Base-by-base conservation (phyloP, 2,888 invertebrate genomes). In the Dione vanillae region DNA sequence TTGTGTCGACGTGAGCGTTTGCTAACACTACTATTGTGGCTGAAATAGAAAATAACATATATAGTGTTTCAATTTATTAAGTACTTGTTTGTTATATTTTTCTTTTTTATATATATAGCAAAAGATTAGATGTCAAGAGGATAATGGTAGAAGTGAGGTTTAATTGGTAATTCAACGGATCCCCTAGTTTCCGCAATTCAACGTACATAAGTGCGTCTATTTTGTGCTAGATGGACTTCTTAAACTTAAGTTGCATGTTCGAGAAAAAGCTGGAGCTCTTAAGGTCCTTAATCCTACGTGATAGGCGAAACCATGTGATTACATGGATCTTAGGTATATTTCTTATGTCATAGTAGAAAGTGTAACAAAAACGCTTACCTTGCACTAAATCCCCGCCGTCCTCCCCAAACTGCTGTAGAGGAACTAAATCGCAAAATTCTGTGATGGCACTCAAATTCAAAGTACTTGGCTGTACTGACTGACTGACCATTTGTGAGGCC, bases 381-480 rank as follows among this genome's bases (percentile, higher is more conserved):
- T 97, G 96, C 62, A 95, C 91, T 80, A 95, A 93, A 79, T 95
- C 95, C 54, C 94, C 94, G 67, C 94, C 94, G 0, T 94, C 93
- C 71, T 94, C 94, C 71, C 94, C 95, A 77, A 96, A 94, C 82
- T 96, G 95, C 78, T 95, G 95, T 73, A 94, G 90, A 27, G 97
- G 96, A 66, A 97, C 95, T 78, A 96, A 86, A 83, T 97, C 97
- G 81, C 96, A 96, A 87, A 97, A 97, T 91, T 97, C 97, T 9
- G 96, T 96, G 43, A 97, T 94, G 9, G 97, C 96, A 77, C 95
- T 94, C 74, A 97, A 88, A 78, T 95, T 95, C 81, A 95, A 93
- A 49, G 95, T 95, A 74, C 95, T 95, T 41, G 95, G 91, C 49
- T 94, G 95, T 8, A 94, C 94, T 10, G 94, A 94, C 71, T 94